phyloP scores from a whole-genome alignment of 2,888 invertebrate genomes.

The Onchidella celtica region DNA sequence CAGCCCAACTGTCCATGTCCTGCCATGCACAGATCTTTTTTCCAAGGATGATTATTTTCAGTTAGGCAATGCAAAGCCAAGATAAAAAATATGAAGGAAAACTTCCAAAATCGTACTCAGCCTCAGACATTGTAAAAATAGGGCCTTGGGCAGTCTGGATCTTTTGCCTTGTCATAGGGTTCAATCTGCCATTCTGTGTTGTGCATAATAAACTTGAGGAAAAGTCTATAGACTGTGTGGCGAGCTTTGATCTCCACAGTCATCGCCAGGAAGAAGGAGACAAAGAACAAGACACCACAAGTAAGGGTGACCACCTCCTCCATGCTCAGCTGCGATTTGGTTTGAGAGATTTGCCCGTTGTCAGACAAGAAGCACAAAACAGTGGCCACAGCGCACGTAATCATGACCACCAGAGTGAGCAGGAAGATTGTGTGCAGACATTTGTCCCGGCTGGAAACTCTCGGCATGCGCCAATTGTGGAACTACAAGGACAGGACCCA shows the following conservation, averaged over 20 bases:
- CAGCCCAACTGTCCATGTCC: too few relatives aligned
- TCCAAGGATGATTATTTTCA: too few relatives aligned
- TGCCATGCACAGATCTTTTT: too few relatives aligned
- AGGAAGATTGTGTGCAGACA: conserved; percentile 81
- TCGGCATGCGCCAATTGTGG: conserved; percentile 81
- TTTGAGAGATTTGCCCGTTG: conserved; percentile 65
- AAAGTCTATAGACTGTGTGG: conserved; percentile 81
- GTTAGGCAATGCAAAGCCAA: too few relatives aligned
- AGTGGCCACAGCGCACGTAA: conserved; percentile 81
- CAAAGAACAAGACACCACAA: conserved; percentile 82
- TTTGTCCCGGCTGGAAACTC: conserved; percentile 81
- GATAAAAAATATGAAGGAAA: too few relatives aligned
- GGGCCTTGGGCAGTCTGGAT: conserved; percentile 39
- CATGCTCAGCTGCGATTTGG: conserved; percentile 76
- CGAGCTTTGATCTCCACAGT: conserved; percentile 83
- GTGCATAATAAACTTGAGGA: conserved; percentile 78
- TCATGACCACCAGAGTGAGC: conserved; percentile 81
- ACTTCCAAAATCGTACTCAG: too few relatives aligned
- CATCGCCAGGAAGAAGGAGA: conserved; percentile 83
- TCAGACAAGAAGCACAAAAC: conserved; percentile 82
- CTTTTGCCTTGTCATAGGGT: conserved; percentile 76
- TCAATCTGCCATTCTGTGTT: conserved; percentile 82
- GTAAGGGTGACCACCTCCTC: conserved; percentile 82
- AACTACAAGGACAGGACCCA: conserved; percentile 78
- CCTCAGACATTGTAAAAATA: conserved; percentile 27